Base-by-base conservation (phyloP, 2,888 invertebrate genomes). In the Eupithecia abbreviata region DNA sequence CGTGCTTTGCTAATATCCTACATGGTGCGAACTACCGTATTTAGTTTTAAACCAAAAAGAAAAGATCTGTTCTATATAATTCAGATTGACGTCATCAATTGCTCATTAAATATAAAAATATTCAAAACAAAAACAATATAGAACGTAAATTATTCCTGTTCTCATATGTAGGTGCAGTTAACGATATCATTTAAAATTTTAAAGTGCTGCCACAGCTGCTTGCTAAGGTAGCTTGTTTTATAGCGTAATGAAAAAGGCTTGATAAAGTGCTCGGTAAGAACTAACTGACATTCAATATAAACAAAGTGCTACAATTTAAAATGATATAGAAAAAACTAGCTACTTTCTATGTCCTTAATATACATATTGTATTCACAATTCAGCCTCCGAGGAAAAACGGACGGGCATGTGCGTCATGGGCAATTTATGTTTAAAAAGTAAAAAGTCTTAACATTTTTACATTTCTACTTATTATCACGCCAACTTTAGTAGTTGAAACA, bases 161-260 rank as follows among this genome's bases (percentile, higher is more conserved):
- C 87, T 85, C 85, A 86, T 85, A 85, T 83, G 82, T 83, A 45
- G 45, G 66, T 66, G 82, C 81, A 83, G 83, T 84, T 83, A 85
- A 84, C 82, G 83, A 85, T 83, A 86, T 84, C 83, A 84, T 86
- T 87, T 85, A 83, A 85, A 85, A 83, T 82, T 84, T 79, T 81
- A 85, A 88, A 85, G 79, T 84, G 81, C 84, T 84, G 81, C 84
- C 80, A 83, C 88, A 88, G 85, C 85, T 88, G 88, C 81, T 41
- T 84, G 80, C 84, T 88, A 84, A 88, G 82, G 87, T 87, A 85
- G 83, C 82, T 84, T 86, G 85, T 87, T 88, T 88, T 87, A 88
- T 86, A 81, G 84, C 73, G 84, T 86, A 86, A 87, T 87, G 86
- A 88, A 88, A 87, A 86, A 86, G 81, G 74, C 85, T 87, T 88